A percentile compares a stretch with the other conserved stretches of the same genome.
Evolutionary conservation across 2,113 vertebrate species (phyloP).

Genomic region (Epinephelus moara): DNA sequence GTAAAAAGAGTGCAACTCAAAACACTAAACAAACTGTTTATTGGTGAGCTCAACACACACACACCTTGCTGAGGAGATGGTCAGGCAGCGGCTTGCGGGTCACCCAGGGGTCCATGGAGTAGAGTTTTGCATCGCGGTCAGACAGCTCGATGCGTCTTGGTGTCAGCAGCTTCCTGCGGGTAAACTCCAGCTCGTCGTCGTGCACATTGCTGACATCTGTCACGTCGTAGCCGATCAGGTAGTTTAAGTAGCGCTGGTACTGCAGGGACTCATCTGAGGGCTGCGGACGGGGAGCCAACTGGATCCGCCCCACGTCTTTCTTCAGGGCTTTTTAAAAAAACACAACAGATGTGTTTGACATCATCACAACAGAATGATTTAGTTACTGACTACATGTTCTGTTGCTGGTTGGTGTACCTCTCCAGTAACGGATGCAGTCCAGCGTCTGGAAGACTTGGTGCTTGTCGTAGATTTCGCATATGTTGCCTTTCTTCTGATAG

Average conservation of each 20-base stretch:
- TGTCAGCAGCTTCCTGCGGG: conserved; percentile 93
- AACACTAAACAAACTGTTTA: neutral
- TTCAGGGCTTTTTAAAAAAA: conserved; percentile 79
- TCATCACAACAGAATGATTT: neutral
- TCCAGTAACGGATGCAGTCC: conserved; percentile 97
- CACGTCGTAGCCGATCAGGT: conserved; percentile 96
- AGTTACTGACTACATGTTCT: neutral
- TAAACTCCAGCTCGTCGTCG: conserved; percentile 97
- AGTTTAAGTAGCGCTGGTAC: conserved; percentile 92
- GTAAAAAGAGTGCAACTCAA: neutral
- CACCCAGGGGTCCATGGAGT: conserved; percentile 96
- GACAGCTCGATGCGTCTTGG: conserved; percentile 91
- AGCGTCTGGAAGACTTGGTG: conserved; percentile 97
- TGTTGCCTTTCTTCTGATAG: conserved; percentile 96
- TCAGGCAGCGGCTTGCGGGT: conserved; percentile 91
- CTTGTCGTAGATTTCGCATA: conserved; percentile 98
- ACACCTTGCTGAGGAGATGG: conserved; percentile 88
- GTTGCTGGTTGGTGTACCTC: conserved; percentile 64
- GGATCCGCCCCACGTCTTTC: conserved; percentile 92
- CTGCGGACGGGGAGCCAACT: conserved; percentile 87
- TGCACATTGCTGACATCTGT: conserved; percentile 97
- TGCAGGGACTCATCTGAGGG: conserved; percentile 87
- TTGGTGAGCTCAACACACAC: neutral
- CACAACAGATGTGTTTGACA: neutral
- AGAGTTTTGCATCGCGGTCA: conserved; percentile 90